Evolutionary conservation across 1,140 invertebrate genomes (phyloP).

Genomic region (Caerostris darwini): DNA sequence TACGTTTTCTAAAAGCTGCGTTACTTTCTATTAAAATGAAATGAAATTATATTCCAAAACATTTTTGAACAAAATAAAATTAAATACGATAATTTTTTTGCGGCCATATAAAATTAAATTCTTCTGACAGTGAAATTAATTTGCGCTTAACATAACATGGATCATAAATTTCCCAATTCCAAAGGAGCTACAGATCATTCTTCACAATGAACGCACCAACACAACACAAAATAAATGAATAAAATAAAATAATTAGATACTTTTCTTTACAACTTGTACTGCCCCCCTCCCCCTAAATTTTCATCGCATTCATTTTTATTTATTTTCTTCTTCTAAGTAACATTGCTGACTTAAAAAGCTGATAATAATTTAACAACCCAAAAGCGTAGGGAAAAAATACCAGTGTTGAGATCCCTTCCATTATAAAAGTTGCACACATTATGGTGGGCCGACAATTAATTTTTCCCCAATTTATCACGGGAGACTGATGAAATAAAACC

Average conservation of each 20-base stretch:
- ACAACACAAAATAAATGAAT: background rate
- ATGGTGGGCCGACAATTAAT: slow-evolving; percentile 66
- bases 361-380: slow-evolving; percentile 39
- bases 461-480: slow-evolving; percentile 59
- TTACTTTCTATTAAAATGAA: no score
- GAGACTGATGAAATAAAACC: slow-evolving; percentile 11
- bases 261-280: background rate
- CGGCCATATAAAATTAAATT: background rate
- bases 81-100: background rate
- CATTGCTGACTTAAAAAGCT: background rate
- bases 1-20: background rate
- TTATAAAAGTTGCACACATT: background rate
- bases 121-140: background rate
- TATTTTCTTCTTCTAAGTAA: no score
- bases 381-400: background rate
- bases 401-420: background rate
- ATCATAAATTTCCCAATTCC: background rate
- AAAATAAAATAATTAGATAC: slow-evolving; percentile 25
- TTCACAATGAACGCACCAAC: background rate
- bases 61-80: background rate
- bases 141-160: background rate
- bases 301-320: background rate
- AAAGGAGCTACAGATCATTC: background rate
- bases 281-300: background rate
- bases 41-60: background rate